Base-by-base conservation (phyloP, 2,888 invertebrate species). In the Gonocerus acuteangulatus region DNA sequence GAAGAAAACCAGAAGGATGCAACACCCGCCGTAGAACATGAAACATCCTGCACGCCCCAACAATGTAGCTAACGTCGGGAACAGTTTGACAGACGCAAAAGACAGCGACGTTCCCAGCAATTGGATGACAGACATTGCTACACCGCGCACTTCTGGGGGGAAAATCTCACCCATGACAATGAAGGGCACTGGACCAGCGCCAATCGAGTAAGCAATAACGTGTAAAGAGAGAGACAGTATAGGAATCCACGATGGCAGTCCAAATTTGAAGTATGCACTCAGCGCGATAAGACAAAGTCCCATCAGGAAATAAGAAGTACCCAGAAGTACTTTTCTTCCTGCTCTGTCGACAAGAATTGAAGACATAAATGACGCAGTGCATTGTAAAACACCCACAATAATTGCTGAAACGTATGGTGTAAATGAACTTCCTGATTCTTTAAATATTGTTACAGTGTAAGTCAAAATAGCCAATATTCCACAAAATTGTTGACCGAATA, bases 91-190 rank as follows among this genome's bases (percentile, higher is more conserved):
- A 1, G 74, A 72, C 15, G 74, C 70, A 47, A 73, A 71, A 1
- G 75, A 75, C 48, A 74, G 69, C 0, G 73, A 70, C 63, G 74
- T 75, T 0, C 77, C 74, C 72, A 74, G 73, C 59, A 77, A 74
- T 64, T 78, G 72, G 1, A 76, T 71, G 1, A 77, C 66, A 66
- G 74, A 75, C 2, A 75, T 77, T 0, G 77, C 79, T 36, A 76
- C 45, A 15, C 69, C 69, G 19, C 71, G 67, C 57, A 77, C 76
- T 72, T 76, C 75, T 3, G 77, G 75, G 9, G 76, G 65, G 62
- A 77, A 77, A 0, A 77, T 72, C 67, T 78, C 78, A 32, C 75
- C 73, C 45, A 74, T 70, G 7, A 76, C 65, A 4, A 78, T 73
- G 32, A 74, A 77, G 0, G 77, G 76, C 1, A 78, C 71, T 1